phyloP scores from a whole-genome alignment of 2,797 vertebrate species.

The Acanthiza pusilla region DNA sequence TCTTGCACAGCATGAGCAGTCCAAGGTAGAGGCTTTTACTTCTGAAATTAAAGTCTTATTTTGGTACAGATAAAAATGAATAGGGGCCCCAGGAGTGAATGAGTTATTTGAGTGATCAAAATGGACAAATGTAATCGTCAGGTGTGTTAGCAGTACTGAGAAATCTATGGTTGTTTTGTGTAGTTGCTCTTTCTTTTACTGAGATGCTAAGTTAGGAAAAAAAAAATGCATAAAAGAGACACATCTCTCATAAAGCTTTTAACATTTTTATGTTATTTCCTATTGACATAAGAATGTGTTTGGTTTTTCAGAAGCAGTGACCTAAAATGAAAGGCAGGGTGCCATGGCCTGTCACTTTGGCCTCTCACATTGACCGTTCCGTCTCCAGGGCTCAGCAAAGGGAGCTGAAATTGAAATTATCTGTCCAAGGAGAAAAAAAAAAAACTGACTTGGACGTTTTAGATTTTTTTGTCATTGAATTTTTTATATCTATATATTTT shows the following conservation, averaged over 20 bases:
- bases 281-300: neutral
- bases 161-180: neutral
- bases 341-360: neutral
- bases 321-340: neutral
- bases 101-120: neutral
- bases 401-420: neutral
- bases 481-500: neutral
- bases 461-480: neutral
- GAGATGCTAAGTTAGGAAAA: neutral
- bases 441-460: neutral
- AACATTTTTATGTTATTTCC: neutral
- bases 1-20: neutral
- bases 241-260: neutral
- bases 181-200: neutral
- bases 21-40: neutral
- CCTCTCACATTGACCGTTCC: neutral
- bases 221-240: neutral
- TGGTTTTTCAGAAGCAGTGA: neutral
- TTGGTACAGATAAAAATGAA: neutral
- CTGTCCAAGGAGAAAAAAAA: neutral
- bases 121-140: neutral
- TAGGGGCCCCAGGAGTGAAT: neutral
- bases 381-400: neutral
- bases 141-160: neutral
- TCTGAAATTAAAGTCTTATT: neutral